Evolutionary conservation across 1,140 invertebrate species (phyloP), one percentile per base, ranked within the genome.

Genomic region (Drosophila lowei): DNA sequence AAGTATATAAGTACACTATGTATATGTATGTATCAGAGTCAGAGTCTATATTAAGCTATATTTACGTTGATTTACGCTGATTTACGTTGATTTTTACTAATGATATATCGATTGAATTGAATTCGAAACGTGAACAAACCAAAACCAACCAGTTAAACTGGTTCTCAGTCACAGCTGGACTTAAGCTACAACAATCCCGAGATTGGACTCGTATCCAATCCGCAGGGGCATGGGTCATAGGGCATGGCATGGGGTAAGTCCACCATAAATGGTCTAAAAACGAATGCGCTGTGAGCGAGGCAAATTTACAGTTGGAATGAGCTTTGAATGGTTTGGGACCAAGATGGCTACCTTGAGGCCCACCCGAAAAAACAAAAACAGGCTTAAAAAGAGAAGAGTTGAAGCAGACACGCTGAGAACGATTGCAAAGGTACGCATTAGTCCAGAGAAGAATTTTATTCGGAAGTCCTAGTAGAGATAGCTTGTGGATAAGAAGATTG

Each of bases 41-140:
- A 25, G 23, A 25, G 34, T 38, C 34, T 38, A 42, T 41, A 47
- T 49, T 8, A 42, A 54, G 15, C 64, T n/a, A n/a, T n/a, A 67
- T 54, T 18, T 72, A 72, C 56, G 34, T n/a, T n/a, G n/a, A n/a
- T n/a, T n/a, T n/a, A n/a, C n/a, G n/a, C 72, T 56, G 28, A 6
- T 42, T 18, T 72, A 72, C 56, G 34, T 72, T 56, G 28, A 6
- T 42, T 68, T 38, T 0, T 56, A 70, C 50, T 68, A 70, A 70
- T 70, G 66, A 68, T 30, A 30, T 9, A 30, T 30, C 7, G 28
- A 54, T 54, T 38, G 7, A 57, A 68, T 65, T 75, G n/a, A 59
- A 65, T 46, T 84, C 30, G 66, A 84, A 84, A 84, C 79, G 70
- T 88, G 83, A 86, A 86, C 81, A 86, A 86, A 86, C 81, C 81